Conservation (phyloP, 1,140 invertebrate species). For the Akabosia matsudoensis region DNA sequence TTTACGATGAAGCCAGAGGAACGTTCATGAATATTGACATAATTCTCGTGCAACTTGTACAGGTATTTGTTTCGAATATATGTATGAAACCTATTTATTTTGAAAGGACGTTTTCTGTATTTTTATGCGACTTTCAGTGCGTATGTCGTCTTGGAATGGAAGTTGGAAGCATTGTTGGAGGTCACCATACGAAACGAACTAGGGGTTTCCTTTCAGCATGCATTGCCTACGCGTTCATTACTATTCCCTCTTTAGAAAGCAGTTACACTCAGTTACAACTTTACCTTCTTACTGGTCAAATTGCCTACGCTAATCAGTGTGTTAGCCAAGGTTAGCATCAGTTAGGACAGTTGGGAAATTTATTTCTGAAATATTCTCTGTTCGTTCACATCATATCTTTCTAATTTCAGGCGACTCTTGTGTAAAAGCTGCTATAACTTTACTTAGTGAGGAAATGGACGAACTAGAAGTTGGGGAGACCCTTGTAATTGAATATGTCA, state of each 20-base stretch:
- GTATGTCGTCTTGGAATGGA: conserved; percentile 75
- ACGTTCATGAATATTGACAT: conserved; percentile 84
- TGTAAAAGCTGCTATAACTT: conserved; percentile 78
- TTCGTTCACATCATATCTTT: not conserved
- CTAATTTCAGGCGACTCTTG: conserved; percentile 54
- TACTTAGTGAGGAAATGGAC: conserved; percentile 63
- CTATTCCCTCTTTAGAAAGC: conserved; percentile 84
- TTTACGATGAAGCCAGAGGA: conserved; percentile 86
- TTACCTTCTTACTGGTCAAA: conserved; percentile 81
- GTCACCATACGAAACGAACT: conserved; percentile 75
- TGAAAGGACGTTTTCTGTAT: not conserved
- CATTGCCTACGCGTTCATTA: conserved; percentile 90
- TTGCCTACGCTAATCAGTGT: conserved; percentile 84
- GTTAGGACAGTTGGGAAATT: no score
- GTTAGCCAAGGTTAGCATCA: conserved; percentile 92
- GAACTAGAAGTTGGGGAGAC: conserved; percentile 57
- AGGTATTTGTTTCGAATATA: conserved; percentile 57
- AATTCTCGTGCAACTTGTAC: conserved; percentile 78
- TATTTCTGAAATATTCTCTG: no score
- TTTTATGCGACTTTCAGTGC: conserved; percentile 57
- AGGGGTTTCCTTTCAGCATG: conserved; percentile 86
- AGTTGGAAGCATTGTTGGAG: conserved; percentile 68
- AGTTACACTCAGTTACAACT: conserved; percentile 72
- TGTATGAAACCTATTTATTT: no score
- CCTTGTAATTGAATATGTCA: conserved; percentile 69